Percentiles rank a stretch among this genome's conserved stretches.
These are phyloP conservation scores for Gambusia yucatana DNA, from an alignment of 2,797 vertebrate genomes.

Conservation along the genomic window DNA sequence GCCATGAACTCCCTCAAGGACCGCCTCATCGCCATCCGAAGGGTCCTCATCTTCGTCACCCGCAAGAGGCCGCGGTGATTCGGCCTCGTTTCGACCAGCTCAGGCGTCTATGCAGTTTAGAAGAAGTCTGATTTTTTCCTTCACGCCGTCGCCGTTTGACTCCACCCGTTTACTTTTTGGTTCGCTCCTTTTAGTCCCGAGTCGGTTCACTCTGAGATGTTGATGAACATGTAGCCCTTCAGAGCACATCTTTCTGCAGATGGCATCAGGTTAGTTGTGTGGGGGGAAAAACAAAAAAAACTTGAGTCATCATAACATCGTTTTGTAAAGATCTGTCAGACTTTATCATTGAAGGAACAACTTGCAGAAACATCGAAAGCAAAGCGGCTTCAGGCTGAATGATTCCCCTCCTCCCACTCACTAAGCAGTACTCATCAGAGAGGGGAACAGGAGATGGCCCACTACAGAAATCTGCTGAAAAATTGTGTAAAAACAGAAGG, in stretches of 20 bases:
- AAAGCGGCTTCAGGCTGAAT: conserved; percentile 13
- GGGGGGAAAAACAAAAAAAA: not conserved
- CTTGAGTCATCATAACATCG: not conserved
- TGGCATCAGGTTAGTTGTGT: not conserved
- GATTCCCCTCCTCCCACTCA: not conserved
- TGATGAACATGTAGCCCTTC: conserved; percentile 15
- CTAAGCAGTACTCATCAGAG: conserved; percentile 17
- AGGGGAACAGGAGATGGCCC: not conserved
- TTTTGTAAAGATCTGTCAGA: not conserved
- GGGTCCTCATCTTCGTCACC: conserved; percentile 90
- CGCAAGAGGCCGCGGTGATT: conserved; percentile 87
- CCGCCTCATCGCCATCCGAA: conserved; percentile 88
- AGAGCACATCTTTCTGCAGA: not conserved
- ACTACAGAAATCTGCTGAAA: not conserved
- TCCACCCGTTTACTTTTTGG: not conserved
- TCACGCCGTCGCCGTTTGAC: not conserved
- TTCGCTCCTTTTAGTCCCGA: not conserved
- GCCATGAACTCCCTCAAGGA: conserved; percentile 91
- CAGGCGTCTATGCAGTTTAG: conserved; percentile 51
- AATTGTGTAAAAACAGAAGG: conserved; percentile 31
- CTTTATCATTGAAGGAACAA: conserved; percentile 30
- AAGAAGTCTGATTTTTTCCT: not conserved
- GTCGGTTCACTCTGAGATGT: conserved; percentile 2
- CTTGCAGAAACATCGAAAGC: conserved; percentile 4
- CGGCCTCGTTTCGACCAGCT: not conserved